Conservation (phyloP, 1,140 invertebrate genomes). For the Plectrocnemia conspersa region DNA sequence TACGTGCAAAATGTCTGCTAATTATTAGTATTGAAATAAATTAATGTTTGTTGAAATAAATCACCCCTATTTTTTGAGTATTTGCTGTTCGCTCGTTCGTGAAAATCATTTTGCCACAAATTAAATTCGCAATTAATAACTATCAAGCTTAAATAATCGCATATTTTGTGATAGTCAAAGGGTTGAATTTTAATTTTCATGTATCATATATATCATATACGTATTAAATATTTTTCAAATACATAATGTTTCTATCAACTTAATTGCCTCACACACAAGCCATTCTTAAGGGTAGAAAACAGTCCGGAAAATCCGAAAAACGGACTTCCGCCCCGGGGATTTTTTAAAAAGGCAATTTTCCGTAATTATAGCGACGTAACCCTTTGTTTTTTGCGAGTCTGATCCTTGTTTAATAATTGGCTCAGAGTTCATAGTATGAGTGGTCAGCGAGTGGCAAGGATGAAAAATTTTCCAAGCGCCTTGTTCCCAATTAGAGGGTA, state of each 20-base stretch:
- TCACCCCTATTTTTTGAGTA: background rate
- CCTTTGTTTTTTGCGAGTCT: slow-evolving; percentile 27
- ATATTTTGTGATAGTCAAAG: slow-evolving; percentile 32
- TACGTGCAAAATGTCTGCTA: no score
- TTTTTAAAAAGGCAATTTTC: no score
- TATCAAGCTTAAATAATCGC: slow-evolving; percentile 25
- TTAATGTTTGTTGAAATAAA: background rate
- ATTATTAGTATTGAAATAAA: background rate
- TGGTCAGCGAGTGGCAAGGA: no score
- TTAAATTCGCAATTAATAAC: slow-evolving; percentile 35
- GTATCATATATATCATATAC: no score
- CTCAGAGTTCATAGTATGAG: no score
- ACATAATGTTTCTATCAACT: no score
- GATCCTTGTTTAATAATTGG: no score
- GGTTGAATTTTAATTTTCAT: no score
- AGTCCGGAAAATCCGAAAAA: slow-evolving; percentile 13
- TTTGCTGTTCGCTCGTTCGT: slow-evolving; percentile 15
- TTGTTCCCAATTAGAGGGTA: background rate
- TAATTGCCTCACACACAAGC: no score
- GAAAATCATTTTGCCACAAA: slow-evolving; percentile 34
- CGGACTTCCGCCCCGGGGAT: slow-evolving; percentile 22
- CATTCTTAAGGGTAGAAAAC: no score
- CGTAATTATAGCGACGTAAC: slow-evolving; percentile 2
- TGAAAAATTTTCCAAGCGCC: no score
- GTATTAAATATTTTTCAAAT: no score